Evolutionary conservation across 2,888 invertebrate genomes (phyloP).

Genomic region (Allophyes oxyacanthae): DNA sequence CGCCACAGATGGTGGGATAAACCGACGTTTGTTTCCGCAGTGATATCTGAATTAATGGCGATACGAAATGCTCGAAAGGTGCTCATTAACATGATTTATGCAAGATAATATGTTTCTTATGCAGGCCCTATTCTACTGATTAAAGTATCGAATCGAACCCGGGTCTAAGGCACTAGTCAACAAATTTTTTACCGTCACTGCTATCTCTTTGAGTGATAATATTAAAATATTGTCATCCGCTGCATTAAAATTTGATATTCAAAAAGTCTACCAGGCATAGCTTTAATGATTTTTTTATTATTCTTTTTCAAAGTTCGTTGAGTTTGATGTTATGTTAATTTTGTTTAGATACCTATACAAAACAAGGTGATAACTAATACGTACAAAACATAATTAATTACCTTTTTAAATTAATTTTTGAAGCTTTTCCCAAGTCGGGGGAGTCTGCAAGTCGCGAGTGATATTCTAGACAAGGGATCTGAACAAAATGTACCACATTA

Average conservation of each 20-base stretch:
- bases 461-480: too few species aligned
- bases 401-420: too few species aligned
- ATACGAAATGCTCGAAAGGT: slow-evolving; percentile 88
- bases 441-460: too few species aligned
- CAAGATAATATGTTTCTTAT: slow-evolving; percentile 84
- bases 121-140: slow-evolving; percentile 76
- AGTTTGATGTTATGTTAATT: slow-evolving; percentile 8
- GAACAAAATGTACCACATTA: too few species aligned
- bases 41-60: slow-evolving; percentile 89
- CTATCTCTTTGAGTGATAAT: slow-evolving; percentile 39
- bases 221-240: slow-evolving; percentile 30
- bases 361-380: not conserved
- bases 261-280: slow-evolving; percentile 6
- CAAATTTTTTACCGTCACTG: slow-evolving; percentile 49
- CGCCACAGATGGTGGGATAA: slow-evolving; percentile 88
- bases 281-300: slow-evolving; percentile 5
- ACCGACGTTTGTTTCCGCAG: slow-evolving; percentile 89
- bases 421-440: too few species aligned
- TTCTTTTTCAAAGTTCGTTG: slow-evolving; percentile 12
- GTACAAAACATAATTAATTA: too few species aligned
- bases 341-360: slow-evolving; percentile 9
- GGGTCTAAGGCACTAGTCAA: slow-evolving; percentile 46
- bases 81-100: slow-evolving; percentile 89
- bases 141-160: slow-evolving; percentile 69
- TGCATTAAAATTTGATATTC: slow-evolving; percentile 16